Percentiles rank a stretch among this genome's conserved stretches.
These are phyloP conservation scores for Chionis minor DNA, from an alignment of 2,113 vertebrate genomes.

Conservation along the genomic window DNA sequence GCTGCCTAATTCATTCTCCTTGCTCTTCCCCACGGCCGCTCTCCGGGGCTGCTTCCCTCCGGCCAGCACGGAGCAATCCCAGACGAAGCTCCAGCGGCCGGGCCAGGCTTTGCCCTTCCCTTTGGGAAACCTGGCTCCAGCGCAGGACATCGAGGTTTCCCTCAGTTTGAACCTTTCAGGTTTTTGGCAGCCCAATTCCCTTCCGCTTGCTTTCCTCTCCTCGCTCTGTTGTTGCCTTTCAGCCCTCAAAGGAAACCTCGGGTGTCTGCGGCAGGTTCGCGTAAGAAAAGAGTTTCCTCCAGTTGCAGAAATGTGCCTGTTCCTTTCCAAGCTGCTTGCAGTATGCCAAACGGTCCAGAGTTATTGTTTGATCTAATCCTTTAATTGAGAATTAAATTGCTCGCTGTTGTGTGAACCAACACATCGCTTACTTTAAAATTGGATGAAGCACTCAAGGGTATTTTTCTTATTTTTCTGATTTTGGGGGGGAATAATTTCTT, in stretches of 20 bases:
- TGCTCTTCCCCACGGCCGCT: neutral
- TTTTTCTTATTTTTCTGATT: constrained; percentile 14
- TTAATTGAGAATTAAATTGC: neutral
- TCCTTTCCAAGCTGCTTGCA: neutral
- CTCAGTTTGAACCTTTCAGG: neutral
- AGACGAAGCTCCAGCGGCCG: too few species aligned
- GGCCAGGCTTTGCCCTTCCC: neutral
- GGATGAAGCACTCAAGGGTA: neutral
- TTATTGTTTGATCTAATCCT: constrained; percentile 14
- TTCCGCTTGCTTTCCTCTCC: neutral
- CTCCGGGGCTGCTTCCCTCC: neutral
- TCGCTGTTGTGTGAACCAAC: neutral
- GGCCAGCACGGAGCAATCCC: too few species aligned
- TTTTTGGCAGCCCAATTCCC: neutral
- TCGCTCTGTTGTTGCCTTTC: neutral
- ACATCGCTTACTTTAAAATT: neutral
- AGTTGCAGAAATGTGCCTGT: neutral
- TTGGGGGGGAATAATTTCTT: neutral
- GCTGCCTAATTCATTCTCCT: neutral
- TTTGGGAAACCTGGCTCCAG: neutral
- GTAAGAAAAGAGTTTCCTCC: neutral
- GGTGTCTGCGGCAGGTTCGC: neutral
- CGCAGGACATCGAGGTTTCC: accelerated
- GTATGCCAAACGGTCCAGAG: neutral
- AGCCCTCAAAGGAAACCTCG: neutral